Percentiles rank a stretch among this genome's conserved stretches.
phyloP scores from a whole-genome alignment of 2,113 vertebrate species.

The Gasterosteus aculeatus region DNA sequence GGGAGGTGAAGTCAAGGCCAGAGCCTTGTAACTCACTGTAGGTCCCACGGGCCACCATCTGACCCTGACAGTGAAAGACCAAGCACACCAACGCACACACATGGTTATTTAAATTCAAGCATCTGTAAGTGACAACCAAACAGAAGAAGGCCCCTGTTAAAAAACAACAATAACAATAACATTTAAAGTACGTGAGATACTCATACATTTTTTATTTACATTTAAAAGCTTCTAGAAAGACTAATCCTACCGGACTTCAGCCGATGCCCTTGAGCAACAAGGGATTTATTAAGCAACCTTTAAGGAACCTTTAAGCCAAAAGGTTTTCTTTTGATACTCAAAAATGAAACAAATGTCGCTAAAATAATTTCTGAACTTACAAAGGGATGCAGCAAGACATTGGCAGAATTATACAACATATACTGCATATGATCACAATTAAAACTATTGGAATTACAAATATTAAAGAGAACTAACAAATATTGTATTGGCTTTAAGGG shows the following conservation, averaged over 20 bases:
- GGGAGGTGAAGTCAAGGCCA: slow-evolving; percentile 91
- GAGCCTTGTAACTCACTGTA: slow-evolving; percentile 88
- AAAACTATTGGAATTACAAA: not conserved
- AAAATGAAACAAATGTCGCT: not conserved
- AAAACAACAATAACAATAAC: not conserved
- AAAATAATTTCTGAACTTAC: no score
- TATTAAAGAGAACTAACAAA: not conserved
- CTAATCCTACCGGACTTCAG: no score
- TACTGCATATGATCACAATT: not conserved
- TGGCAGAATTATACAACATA: not conserved
- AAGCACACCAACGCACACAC: not conserved
- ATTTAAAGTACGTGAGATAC: not conserved
- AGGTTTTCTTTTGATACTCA: not conserved
- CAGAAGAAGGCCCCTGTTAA: not conserved
- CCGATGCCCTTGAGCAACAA: not conserved
- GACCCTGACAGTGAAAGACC: slow-evolving; percentile 79
- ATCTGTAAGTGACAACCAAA: not conserved
- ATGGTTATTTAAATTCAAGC: not conserved
- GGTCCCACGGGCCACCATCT: slow-evolving; percentile 87
- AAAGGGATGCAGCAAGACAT: not conserved
- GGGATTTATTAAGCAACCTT: not conserved
- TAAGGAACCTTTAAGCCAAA: not conserved
- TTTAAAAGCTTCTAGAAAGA: not conserved
- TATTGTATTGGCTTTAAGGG: not conserved
- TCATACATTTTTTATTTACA: not conserved